Conservation (phyloP, 2,888 invertebrate genomes). For the Acronicta psi region DNA sequence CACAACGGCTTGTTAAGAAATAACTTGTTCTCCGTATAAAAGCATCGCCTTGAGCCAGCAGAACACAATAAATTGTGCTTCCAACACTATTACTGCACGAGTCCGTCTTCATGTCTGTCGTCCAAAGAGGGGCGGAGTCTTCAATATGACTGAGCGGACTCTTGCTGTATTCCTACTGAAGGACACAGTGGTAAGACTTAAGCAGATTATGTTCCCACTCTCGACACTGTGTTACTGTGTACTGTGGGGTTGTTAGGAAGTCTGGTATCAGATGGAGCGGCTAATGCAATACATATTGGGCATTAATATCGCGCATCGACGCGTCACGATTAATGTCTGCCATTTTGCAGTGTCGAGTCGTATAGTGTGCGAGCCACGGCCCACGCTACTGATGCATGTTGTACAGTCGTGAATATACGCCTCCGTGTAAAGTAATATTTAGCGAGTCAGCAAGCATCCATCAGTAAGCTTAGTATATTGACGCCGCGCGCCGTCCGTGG, state of each 20-base stretch:
- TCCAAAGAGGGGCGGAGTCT: constrained; percentile 37
- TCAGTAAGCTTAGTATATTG: neutral
- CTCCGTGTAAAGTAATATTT: neutral
- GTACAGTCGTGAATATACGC: neutral
- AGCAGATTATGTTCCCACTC: neutral
- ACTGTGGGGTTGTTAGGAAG: neutral
- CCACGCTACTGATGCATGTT: constrained; percentile 1
- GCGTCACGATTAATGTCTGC: constrained; percentile 44
- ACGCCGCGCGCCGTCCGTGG: neutral
- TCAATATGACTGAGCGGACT: constrained; percentile 31
- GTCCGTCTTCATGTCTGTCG: constrained; percentile 45
- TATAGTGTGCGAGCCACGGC: neutral
- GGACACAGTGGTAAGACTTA: constrained; percentile 19
- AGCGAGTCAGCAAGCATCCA: neutral
- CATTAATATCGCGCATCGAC: constrained; percentile 50
- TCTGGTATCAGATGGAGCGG: constrained; percentile 42
- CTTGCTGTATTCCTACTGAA: constrained; percentile 24
- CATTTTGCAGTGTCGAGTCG: constrained; percentile 47
- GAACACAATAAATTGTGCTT: constrained; percentile 29
- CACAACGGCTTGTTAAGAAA: constrained; percentile 14
- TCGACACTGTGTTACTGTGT: constrained; percentile 21
- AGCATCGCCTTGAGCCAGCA: constrained; percentile 15
- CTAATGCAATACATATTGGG: constrained; percentile 56
- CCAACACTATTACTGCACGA: constrained; percentile 38
- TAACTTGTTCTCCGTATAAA: constrained; percentile 24